A percentile compares a stretch with the other conserved stretches of the same genome.
These are phyloP conservation scores for Rhinoderma darwinii DNA, from an alignment of 2,113 vertebrate genomes.

Conservation along the genomic window DNA sequence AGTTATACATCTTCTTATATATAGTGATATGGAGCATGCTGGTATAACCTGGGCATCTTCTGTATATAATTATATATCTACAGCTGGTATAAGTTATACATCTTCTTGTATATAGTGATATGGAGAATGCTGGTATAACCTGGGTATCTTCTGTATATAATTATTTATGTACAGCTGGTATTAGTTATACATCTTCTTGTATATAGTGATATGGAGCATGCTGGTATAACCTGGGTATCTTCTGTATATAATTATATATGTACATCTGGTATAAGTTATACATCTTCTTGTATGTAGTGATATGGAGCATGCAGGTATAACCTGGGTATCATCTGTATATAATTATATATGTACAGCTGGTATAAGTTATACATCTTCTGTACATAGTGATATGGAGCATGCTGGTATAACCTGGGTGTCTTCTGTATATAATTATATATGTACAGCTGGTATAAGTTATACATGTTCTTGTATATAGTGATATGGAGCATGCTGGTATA, in stretches of 20 bases:
- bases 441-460: not conserved
- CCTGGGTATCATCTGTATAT: not conserved
- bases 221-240: constrained; percentile 4
- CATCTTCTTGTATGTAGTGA: not conserved
- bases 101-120: not conserved
- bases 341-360: not conserved
- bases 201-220: not conserved
- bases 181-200: not conserved
- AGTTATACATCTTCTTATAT: not conserved
- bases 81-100: not conserved
- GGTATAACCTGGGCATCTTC: not conserved
- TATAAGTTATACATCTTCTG: not conserved
- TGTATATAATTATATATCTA: no score
- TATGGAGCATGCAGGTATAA: not conserved
- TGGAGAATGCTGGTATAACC: not conserved
- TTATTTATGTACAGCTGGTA: not conserved
- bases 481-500: not conserved
- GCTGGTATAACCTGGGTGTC: not conserved
- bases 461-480: not conserved
- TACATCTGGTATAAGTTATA: not conserved
- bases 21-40: not conserved
- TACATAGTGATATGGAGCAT: not conserved
- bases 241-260: no score
- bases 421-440: no score
- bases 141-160: not conserved